These are phyloP conservation scores for Notolepis coatsorum DNA, from an alignment of 2,797 vertebrate species.

Conservation along the genomic window DNA sequence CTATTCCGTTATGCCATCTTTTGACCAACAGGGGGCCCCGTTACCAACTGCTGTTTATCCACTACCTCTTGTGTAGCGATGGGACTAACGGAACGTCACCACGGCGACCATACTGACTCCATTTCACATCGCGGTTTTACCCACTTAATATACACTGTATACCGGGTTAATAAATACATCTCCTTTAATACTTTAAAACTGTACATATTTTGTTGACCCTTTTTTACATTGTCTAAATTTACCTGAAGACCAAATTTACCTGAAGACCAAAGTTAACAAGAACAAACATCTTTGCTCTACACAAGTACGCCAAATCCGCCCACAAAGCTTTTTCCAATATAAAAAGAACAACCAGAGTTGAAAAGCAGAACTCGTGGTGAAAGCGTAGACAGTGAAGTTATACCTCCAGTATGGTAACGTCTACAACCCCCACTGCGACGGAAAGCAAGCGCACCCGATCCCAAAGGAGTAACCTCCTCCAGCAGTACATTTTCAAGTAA, in stretches of 20 bases:
- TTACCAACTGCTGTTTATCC: background rate
- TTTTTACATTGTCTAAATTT: slow-evolving; percentile 42
- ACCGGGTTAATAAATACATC: slow-evolving; percentile 67
- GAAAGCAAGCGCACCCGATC: slow-evolving; percentile 27
- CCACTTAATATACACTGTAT: slow-evolving; percentile 42
- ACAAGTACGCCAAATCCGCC: slow-evolving; percentile 25
- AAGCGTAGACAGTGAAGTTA: slow-evolving; percentile 30
- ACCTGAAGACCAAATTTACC: too few relatives aligned
- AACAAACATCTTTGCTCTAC: slow-evolving; percentile 39
- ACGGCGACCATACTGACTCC: too few relatives aligned
- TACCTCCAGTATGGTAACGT: slow-evolving; percentile 39
- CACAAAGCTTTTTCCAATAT: slow-evolving; percentile 9
- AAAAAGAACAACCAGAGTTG: slow-evolving; percentile 22
- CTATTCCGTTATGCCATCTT: background rate
- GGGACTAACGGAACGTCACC: background rate
- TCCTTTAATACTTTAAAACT: slow-evolving; percentile 68
- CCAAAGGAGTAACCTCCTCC: slow-evolving; percentile 41
- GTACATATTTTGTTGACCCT: slow-evolving; percentile 48
- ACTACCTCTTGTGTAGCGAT: background rate
- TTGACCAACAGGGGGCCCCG: slow-evolving; percentile 54
- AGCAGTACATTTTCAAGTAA: slow-evolving; percentile 75
- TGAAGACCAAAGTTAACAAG: slow-evolving; percentile 40
- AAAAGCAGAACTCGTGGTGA: slow-evolving; percentile 45
- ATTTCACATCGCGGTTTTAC: slow-evolving; percentile 23
- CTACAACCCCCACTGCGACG: slow-evolving; percentile 27